Evolutionary conservation across 1,140 invertebrate genomes (phyloP), one percentile per base, ranked within the genome.

Genomic region (Cotesia vestalis): DNA sequence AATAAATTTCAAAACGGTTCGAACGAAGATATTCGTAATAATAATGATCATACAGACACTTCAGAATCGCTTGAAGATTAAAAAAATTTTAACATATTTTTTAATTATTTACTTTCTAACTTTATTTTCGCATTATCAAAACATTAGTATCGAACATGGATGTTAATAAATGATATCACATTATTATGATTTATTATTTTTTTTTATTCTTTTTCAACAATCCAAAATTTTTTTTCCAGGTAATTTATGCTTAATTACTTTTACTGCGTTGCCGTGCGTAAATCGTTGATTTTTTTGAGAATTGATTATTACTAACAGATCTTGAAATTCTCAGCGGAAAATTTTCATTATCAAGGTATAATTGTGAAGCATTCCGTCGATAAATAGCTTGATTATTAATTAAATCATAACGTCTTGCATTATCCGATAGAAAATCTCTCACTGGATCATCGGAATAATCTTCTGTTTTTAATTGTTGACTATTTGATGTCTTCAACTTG

Each of bases 281-380:
- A 55, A n/a, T 55, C n/a, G 8, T 55, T 0, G 3, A 17, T 20
- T n/a, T 38, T 36, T 55, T 67, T 27, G 17, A 66, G 27, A 51
- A 36, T 27, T 51, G n/a, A 52, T 61, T 60, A 52, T 62, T 51
- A 9, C 53, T 55, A 35, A 64, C n/a, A 11, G 69, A 64, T 14
- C 69, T 64, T 64, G 17, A 14, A 66, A 71, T 71, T 55, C 69
- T 71, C 20, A 66, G 57, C 11, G 64, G 46, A 40, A 59, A 64
- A 57, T 71, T 64, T 14, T 71, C 62, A 53, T 66, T 63, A 38
- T 66, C 69, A 55, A 55, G 40, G 36, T 71, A 20, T n/a, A 9
- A n/a, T 27, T 55, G 17, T 8, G 61, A 34, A 11, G 11, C 20
- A 8, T 40, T 38, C 27, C 27, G 27, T 52, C 12, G 57, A 9